phyloP scores from a whole-genome alignment of 2,888 invertebrate species.

The Rotaria socialis region DNA sequence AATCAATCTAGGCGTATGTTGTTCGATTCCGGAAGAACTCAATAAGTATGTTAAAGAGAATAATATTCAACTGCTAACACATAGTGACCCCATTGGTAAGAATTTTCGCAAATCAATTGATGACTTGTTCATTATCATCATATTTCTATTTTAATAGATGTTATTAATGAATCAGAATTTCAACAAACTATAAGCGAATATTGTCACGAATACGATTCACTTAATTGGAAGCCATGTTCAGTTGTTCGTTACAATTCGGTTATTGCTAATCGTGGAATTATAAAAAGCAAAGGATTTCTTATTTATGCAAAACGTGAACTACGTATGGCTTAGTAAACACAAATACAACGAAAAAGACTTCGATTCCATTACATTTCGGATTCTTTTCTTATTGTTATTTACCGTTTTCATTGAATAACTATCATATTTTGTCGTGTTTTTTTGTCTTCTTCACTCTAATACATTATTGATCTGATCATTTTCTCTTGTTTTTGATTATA shows the following conservation, averaged over 20 bases:
- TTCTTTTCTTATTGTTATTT: no score
- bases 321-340: background rate
- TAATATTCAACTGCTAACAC: slow-evolving; percentile 85
- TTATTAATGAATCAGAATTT: slow-evolving; percentile 17
- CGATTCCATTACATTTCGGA: no score
- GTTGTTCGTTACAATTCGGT: background rate
- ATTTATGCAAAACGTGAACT: slow-evolving; percentile 19
- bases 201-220: slow-evolving; percentile 32
- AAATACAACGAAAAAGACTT: background rate
- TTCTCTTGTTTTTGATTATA: no score
- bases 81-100: slow-evolving; percentile 83
- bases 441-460: no score
- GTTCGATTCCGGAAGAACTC: slow-evolving; percentile 84
- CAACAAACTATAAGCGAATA: background rate
- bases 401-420: no score
- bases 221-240: background rate
- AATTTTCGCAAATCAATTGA: no score
- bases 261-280: slow-evolving; percentile 30
- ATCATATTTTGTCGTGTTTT: no score
- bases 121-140: background rate
- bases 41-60: slow-evolving; percentile 82
- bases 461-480: no score
- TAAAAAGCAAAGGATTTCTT: slow-evolving; percentile 1
- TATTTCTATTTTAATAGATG: background rate
- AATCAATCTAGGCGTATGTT: slow-evolving; percentile 84